These are phyloP conservation scores for Leucophora obtusa DNA, from an alignment of 2,888 invertebrate genomes.

Conservation along the genomic window DNA sequence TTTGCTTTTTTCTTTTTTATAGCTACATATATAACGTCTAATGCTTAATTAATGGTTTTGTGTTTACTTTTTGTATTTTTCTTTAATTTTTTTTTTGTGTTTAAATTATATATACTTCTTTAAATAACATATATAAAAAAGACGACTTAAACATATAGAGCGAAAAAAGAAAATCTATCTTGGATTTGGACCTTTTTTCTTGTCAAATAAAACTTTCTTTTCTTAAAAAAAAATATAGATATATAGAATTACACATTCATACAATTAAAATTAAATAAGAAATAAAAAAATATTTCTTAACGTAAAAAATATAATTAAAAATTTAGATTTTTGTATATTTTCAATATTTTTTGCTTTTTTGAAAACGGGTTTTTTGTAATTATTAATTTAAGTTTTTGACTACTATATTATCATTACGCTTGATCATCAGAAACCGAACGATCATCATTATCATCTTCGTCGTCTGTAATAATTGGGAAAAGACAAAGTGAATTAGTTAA, in stretches of 20 bases:
- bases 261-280: slow-evolving; percentile 77
- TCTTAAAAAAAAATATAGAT: slow-evolving; percentile 71
- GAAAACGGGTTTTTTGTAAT: slow-evolving; percentile 55
- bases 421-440: slow-evolving; percentile 78
- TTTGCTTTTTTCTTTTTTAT: slow-evolving; percentile 64
- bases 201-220: slow-evolving; percentile 70
- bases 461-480: slow-evolving; percentile 69
- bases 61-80: slow-evolving; percentile 68
- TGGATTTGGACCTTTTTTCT: slow-evolving; percentile 67
- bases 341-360: slow-evolving; percentile 73
- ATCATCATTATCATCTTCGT: slow-evolving; percentile 77
- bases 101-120: slow-evolving; percentile 69
- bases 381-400: slow-evolving; percentile 74
- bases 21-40: slow-evolving; percentile 72
- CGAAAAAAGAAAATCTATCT: slow-evolving; percentile 68
- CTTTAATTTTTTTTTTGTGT: slow-evolving; percentile 71
- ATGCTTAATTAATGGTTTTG: slow-evolving; percentile 67
- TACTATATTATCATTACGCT: slow-evolving; percentile 78
- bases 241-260: slow-evolving; percentile 75
- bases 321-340: slow-evolving; percentile 70
- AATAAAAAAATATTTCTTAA: slow-evolving; percentile 78
- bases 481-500: not conserved
- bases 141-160: slow-evolving; percentile 71
- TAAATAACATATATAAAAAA: slow-evolving; percentile 68
- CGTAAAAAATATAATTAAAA: slow-evolving; percentile 73